Conservation (phyloP, 2,113 vertebrate genomes). For the Chiloscyllium plagiosum region DNA sequence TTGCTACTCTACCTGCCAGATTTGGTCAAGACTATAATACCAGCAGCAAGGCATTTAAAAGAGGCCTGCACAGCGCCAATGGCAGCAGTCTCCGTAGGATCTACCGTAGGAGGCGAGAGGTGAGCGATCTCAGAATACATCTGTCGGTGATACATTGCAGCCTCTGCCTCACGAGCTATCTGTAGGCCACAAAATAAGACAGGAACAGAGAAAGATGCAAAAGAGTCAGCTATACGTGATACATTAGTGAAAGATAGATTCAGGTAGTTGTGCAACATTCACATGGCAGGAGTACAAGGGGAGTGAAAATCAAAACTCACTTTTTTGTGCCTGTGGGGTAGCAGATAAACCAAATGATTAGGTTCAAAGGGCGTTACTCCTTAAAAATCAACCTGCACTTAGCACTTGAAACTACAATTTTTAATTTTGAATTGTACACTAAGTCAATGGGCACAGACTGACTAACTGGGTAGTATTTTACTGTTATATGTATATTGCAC, state of each 20-base stretch:
- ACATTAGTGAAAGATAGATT: not conserved
- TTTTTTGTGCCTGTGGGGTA: not conserved
- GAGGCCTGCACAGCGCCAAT: slow-evolving; percentile 91
- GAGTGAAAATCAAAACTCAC: not conserved
- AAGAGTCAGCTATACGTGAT: slow-evolving; percentile 43
- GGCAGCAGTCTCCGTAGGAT: slow-evolving; percentile 87
- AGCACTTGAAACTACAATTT: not conserved
- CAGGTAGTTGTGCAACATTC: slow-evolving; percentile 17
- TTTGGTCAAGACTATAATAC: slow-evolving; percentile 92
- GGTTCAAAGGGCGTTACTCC: not conserved
- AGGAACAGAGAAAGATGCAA: slow-evolving; percentile 49
- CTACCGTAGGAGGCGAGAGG: slow-evolving; percentile 63
- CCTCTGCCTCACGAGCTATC: slow-evolving; percentile 66
- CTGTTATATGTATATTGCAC: slow-evolving; percentile 10
- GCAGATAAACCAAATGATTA: not conserved
- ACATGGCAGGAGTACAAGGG: not conserved
- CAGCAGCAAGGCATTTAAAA: slow-evolving; percentile 90
- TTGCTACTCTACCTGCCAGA: slow-evolving; percentile 86
- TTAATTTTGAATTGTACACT: not conserved
- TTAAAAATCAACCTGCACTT: not conserved
- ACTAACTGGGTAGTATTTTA: not conserved
- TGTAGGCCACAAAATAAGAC: slow-evolving; percentile 55
- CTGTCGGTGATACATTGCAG: slow-evolving; percentile 58
- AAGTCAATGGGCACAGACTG: not conserved
- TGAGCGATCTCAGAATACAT: slow-evolving; percentile 71